phyloP scores from a whole-genome alignment of 2,797 vertebrate genomes.

The Rhinoraja longicauda region DNA sequence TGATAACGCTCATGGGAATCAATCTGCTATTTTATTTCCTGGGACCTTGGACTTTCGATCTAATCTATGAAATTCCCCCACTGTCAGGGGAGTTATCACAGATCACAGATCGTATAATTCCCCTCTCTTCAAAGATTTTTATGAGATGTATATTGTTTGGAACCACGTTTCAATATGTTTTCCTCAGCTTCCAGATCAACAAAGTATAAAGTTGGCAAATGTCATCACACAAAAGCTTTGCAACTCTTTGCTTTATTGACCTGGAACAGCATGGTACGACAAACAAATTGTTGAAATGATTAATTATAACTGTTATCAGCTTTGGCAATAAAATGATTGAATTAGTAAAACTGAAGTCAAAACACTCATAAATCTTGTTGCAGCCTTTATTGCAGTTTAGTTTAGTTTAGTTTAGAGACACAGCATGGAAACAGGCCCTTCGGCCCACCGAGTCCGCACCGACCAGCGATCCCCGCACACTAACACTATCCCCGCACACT shows the following conservation, averaged over 20 bases:
- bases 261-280: not conserved
- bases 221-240: not conserved
- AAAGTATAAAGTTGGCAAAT: not conserved
- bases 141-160: not conserved
- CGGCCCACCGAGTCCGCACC: too few relatives aligned
- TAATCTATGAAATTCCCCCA: not conserved
- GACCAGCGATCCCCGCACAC: too few relatives aligned
- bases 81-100: not conserved
- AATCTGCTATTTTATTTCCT: not conserved
- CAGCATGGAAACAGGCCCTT: too few relatives aligned
- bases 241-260: not conserved
- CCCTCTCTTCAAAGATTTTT: not conserved
- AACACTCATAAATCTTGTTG: too few relatives aligned
- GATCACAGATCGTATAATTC: too few relatives aligned
- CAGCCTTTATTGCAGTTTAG: not conserved
- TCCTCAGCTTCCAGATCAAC: not conserved
- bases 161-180: not conserved
- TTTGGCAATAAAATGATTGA: not conserved
- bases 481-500: too few relatives aligned
- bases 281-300: slow-evolving; percentile 1
- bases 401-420: too few relatives aligned
- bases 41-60: not conserved
- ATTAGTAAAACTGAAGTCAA: not conserved
- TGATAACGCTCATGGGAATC: not conserved
- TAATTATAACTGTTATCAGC: not conserved